These are phyloP conservation scores for Bubo blakistoni DNA, from an alignment of 2,113 vertebrate species.

Conservation along the genomic window DNA sequence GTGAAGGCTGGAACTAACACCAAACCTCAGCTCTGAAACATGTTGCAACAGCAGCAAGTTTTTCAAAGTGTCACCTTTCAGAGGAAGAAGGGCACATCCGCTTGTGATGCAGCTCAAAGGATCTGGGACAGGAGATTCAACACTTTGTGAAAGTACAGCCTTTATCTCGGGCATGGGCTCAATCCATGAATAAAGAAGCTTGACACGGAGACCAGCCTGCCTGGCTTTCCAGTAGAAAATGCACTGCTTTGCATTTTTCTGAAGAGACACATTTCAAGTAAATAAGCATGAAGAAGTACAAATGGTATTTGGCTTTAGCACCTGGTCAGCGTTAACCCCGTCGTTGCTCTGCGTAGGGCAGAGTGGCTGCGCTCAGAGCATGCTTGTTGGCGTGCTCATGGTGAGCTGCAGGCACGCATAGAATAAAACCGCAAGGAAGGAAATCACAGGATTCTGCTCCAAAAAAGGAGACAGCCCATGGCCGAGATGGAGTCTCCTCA, in stretches of 20 bases:
- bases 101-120: rapidly evolving
- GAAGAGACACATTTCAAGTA: not conserved
- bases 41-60: not conserved
- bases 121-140: not conserved
- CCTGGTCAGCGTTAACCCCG: not conserved
- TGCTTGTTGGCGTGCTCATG: rapidly evolving
- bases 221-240: not conserved
- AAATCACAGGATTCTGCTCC: not conserved
- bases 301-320: not conserved
- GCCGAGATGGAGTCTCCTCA: rapidly evolving
- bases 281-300: not conserved
- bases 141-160: not conserved
- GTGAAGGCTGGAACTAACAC: not conserved
- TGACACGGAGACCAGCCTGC: not conserved
- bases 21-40: not conserved
- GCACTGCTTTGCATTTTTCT: not conserved
- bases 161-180: not conserved
- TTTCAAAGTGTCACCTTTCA: not conserved
- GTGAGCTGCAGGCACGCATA: not conserved
- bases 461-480: not conserved
- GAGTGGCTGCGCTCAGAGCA: not conserved
- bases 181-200: not conserved
- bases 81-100: rapidly evolving
- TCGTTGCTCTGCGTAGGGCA: not conserved
- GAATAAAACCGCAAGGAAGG: not conserved